Evolutionary conservation across 2,797 vertebrate genomes (phyloP).

Genomic region (Acanthurus lineatus): DNA sequence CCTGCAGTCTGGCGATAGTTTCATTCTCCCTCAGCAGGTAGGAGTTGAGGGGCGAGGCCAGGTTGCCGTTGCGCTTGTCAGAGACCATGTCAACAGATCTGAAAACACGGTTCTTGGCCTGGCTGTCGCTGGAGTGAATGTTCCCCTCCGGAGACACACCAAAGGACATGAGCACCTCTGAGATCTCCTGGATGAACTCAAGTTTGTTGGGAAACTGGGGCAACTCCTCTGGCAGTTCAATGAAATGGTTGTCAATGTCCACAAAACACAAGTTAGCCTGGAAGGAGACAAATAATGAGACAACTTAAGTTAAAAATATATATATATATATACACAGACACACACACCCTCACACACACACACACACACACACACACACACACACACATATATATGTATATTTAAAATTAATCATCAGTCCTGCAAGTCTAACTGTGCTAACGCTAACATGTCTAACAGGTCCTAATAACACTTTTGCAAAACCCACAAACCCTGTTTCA

Average conservation of each 20-base stretch:
- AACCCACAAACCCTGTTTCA: not conserved
- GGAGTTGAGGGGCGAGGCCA: constrained; percentile 94
- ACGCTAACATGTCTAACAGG: not conserved
- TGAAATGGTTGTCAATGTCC: constrained; percentile 98
- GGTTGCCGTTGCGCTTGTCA: constrained; percentile 97
- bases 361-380: too few species aligned
- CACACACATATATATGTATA: too few species aligned
- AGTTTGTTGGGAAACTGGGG: constrained; percentile 99
- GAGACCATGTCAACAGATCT: constrained; percentile 90
- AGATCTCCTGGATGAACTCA: constrained; percentile 99
- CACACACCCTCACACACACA: too few species aligned
- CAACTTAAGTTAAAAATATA: not conserved
- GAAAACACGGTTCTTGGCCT: constrained; percentile 89
- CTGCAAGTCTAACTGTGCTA: not conserved
- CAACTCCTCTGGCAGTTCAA: constrained; percentile 97
- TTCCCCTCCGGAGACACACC: constrained; percentile 94
- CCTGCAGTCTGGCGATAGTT: constrained; percentile 96
- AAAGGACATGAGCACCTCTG: constrained; percentile 94
- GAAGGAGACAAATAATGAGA: constrained; percentile 31
- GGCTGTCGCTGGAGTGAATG: constrained; percentile 90
- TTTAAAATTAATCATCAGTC: not conserved
- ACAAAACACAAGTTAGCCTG: constrained; percentile 99
- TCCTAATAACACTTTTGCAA: not conserved
- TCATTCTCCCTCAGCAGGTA: constrained; percentile 96
- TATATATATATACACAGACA: not conserved